These are phyloP conservation scores for Papilio polytes DNA, from an alignment of 1,140 invertebrate species.

Conservation along the genomic window DNA sequence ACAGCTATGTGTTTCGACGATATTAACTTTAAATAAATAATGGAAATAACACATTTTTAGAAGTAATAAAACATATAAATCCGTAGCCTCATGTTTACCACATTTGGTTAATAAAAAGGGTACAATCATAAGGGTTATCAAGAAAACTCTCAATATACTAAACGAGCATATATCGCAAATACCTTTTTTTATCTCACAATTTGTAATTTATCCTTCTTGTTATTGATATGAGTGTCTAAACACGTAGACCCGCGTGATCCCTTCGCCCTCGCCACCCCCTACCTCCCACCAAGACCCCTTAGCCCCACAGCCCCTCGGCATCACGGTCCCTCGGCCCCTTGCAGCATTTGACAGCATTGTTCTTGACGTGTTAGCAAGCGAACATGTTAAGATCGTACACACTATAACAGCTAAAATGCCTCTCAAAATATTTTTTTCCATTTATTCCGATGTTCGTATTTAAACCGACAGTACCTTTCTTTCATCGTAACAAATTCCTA, in stretches of 20 bases:
- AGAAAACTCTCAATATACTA: no score
- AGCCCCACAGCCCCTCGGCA: neutral
- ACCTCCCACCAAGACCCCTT: neutral
- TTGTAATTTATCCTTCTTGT: neutral
- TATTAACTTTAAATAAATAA: neutral
- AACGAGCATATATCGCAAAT: neutral
- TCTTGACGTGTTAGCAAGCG: neutral
- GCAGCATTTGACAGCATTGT: conserved; percentile 4
- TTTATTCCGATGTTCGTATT: no score
- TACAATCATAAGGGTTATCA: neutral
- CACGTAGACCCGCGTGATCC: neutral
- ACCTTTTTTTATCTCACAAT: neutral
- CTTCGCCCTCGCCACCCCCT: neutral
- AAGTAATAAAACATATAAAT: no score
- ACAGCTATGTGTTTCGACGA: neutral
- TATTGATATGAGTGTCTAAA: neutral
- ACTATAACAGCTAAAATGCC: neutral
- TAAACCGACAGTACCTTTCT: neutral
- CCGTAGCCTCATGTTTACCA: no score
- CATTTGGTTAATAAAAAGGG: no score
- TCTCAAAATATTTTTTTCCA: no score
- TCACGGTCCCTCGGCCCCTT: neutral
- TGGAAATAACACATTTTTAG: neutral
- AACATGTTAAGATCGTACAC: neutral
- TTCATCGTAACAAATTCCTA: neutral